Percentiles rank a stretch among this genome's conserved stretches.
phyloP scores from a whole-genome alignment of 2,888 invertebrate genomes.

The Pterostichus niger region DNA sequence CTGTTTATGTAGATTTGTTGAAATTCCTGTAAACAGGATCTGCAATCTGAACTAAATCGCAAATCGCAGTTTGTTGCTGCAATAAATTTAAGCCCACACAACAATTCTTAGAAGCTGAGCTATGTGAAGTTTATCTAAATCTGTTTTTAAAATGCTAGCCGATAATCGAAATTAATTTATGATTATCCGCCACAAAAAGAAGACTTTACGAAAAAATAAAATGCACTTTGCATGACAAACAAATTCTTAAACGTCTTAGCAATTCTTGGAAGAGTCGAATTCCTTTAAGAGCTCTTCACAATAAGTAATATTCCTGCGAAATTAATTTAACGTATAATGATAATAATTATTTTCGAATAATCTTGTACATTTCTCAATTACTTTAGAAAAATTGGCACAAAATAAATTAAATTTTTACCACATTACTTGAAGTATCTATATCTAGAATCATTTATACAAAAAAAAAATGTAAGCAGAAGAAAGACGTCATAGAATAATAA shows the following conservation, averaged over 20 bases:
- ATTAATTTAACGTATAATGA: no score
- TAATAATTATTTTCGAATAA: no score
- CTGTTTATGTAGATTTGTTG: neutral
- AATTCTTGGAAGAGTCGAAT: neutral
- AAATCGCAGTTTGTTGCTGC: neutral
- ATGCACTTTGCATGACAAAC: slow-evolving; percentile 9
- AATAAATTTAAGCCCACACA: neutral
- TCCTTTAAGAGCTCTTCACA: neutral
- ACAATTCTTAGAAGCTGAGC: slow-evolving; percentile 3
- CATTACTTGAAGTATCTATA: no score
- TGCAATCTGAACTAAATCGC: neutral
- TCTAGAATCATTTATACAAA: no score
- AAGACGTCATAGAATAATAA: no score
- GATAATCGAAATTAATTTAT: slow-evolving; percentile 29
- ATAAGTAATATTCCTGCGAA: neutral
- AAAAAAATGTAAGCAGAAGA: no score
- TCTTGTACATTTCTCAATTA: no score
- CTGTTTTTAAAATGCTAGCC: slow-evolving; percentile 4
- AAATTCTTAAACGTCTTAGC: slow-evolving; percentile 6
- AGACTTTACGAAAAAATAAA: neutral
- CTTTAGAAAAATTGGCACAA: no score
- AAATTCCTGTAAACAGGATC: neutral
- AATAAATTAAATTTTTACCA: no score
- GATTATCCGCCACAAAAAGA: neutral
- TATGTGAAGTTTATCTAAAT: neutral